phyloP scores from a whole-genome alignment of 2,888 invertebrate genomes.

The Agonopterix arenella region DNA sequence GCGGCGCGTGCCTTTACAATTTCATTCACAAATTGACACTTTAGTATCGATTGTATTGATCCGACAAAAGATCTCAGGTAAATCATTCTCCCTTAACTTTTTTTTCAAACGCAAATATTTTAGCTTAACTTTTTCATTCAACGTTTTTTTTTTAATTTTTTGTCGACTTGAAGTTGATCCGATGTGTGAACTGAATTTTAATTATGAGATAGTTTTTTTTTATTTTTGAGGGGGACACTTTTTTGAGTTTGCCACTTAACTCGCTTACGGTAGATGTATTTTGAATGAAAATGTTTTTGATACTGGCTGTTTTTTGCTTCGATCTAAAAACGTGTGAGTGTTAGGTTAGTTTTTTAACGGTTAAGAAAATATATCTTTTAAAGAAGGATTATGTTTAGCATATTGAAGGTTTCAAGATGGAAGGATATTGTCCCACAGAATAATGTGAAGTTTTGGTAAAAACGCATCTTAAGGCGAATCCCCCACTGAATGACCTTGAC shows the following conservation, averaged over 20 bases:
- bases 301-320: conserved; percentile 25
- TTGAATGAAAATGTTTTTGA: conserved; percentile 36
- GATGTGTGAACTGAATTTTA: conserved; percentile 45
- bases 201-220: conserved; percentile 33
- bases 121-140: conserved; percentile 18
- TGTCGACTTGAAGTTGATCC: conserved; percentile 29
- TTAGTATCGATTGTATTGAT: conserved; percentile 11
- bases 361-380: too few relatives aligned
- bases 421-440: too few relatives aligned
- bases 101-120: conserved; percentile 16
- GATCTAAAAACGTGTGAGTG: neutral
- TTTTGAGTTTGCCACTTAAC: conserved; percentile 44
- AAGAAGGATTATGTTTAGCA: too few relatives aligned
- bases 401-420: too few relatives aligned
- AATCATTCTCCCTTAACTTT: conserved; percentile 8
- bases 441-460: too few relatives aligned
- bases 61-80: conserved; percentile 9
- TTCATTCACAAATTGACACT: conserved; percentile 10
- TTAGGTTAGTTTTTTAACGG: neutral
- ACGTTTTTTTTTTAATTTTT: conserved; percentile 9
- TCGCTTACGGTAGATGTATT: conserved; percentile 42
- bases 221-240: conserved; percentile 17
- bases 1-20: conserved; percentile 6
- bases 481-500: too few relatives aligned
- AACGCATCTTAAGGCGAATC: too few relatives aligned